Evolutionary conservation across 2,888 invertebrate species (phyloP).

Genomic region (Hyalella azteca): DNA sequence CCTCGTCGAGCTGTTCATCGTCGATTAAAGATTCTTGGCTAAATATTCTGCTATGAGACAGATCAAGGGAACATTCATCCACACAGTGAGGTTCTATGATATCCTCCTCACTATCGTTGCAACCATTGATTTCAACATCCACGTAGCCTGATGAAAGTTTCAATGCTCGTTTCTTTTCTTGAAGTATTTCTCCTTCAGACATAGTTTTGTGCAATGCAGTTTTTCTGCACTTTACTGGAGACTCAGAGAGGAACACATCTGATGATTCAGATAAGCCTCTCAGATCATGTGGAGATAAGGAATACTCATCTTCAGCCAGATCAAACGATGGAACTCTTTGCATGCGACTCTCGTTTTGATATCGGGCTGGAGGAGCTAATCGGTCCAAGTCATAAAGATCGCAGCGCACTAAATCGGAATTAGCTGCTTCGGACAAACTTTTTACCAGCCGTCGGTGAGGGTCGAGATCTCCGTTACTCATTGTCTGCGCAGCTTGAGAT

Average conservation of each 20-base stretch:
- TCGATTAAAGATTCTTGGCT: conserved; percentile 62
- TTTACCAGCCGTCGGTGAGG: conserved; percentile 54
- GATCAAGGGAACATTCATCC: conserved; percentile 50
- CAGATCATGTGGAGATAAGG: background rate
- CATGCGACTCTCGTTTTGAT: background rate
- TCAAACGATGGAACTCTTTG: conserved; percentile 4
- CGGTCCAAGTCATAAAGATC: conserved; percentile 57
- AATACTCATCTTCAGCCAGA: conserved; percentile 29
- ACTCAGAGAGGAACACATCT: conserved; percentile 7
- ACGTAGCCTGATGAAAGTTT: conserved; percentile 60
- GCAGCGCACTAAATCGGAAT: conserved; percentile 53
- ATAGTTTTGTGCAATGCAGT: conserved; percentile 73
- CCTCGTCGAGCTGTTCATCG: conserved; percentile 65
- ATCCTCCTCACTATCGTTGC: conserved; percentile 66
- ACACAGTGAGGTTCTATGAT: conserved; percentile 67
- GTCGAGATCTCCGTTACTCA: conserved; percentile 68
- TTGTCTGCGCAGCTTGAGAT: conserved; percentile 85
- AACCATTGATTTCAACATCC: conserved; percentile 64
- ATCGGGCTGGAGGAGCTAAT: conserved; percentile 33
- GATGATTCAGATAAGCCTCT: conserved; percentile 6
- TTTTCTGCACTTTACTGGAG: conserved; percentile 57
- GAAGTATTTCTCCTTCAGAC: conserved; percentile 79
- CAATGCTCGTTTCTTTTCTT: conserved; percentile 66
- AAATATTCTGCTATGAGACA: conserved; percentile 56
- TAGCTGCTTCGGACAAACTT: conserved; percentile 56